Percentiles rank a stretch among this genome's conserved stretches.
phyloP scores from a whole-genome alignment of 2,113 vertebrate genomes.

The Cephalophus harveyi region DNA sequence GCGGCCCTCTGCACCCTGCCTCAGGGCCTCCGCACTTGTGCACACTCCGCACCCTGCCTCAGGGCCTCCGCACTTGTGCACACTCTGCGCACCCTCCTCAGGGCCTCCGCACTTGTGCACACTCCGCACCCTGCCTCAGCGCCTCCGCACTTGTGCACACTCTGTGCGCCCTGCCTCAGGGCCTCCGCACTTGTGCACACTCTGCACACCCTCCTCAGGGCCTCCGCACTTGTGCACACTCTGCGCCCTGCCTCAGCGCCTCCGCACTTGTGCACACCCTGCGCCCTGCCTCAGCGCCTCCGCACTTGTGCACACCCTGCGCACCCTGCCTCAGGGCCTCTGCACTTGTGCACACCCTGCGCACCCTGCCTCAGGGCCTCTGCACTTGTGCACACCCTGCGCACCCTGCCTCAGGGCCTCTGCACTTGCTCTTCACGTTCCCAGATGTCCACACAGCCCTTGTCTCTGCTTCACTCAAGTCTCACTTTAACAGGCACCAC shows the following conservation, averaged over 20 bases:
- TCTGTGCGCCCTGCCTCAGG: background rate
- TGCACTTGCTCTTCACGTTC: accelerated
- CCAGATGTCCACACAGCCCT: background rate
- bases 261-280: too few relatives aligned
- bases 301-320: too few relatives aligned
- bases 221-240: background rate
- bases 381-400: too few relatives aligned
- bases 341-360: too few relatives aligned
- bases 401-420: background rate
- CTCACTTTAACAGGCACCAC: background rate
- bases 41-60: too few relatives aligned
- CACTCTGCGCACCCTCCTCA: too few relatives aligned
- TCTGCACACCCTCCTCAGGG: background rate
- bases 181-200: background rate
- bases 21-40: background rate
- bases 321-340: too few relatives aligned
- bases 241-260: too few relatives aligned
- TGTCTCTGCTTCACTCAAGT: background rate
- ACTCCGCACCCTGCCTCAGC: background rate
- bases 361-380: too few relatives aligned
- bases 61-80: background rate
- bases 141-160: background rate
- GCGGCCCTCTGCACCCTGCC: background rate
- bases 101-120: background rate
- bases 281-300: too few relatives aligned